Conservation (phyloP, 2,113 vertebrate genomes). For the Gymnobelideus leadbeateri region DNA sequence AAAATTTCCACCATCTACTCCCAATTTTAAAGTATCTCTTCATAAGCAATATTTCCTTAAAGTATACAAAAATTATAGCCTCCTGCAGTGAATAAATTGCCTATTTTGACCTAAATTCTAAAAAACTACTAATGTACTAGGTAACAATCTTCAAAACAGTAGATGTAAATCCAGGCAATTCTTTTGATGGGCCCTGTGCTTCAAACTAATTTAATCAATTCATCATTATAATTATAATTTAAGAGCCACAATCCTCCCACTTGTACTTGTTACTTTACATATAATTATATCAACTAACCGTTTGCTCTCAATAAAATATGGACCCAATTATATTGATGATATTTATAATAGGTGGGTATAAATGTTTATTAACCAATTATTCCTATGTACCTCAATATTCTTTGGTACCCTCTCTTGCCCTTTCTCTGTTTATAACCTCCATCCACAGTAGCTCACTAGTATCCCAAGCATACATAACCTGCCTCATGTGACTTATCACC, state of each 20-base stretch:
- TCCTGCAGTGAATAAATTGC: not conserved
- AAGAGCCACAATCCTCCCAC: constrained; percentile 14
- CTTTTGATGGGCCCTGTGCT: not conserved
- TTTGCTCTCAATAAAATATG: not conserved
- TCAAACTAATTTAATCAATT: constrained; percentile 18
- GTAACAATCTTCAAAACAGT: not conserved
- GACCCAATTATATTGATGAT: not conserved
- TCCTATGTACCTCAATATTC: not conserved
- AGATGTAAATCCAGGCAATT: not conserved
- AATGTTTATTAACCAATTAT: not conserved
- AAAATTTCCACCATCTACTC: not conserved
- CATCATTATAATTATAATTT: not conserved
- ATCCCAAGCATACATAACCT: not conserved
- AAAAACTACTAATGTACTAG: not conserved
- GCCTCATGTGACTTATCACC: not conserved
- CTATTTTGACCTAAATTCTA: not conserved
- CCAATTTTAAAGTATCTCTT: not conserved
- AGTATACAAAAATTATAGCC: not conserved
- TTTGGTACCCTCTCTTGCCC: not conserved
- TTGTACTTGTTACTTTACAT: constrained; percentile 50
- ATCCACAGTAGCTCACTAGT: not conserved
- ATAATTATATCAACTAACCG: not conserved
- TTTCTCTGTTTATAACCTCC: not conserved
- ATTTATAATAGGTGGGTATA: not conserved
- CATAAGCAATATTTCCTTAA: not conserved